Percentiles rank a stretch among this genome's conserved stretches.
These are phyloP conservation scores for Oryzias sinensis DNA, from an alignment of 2,797 vertebrate species.

Conservation along the genomic window DNA sequence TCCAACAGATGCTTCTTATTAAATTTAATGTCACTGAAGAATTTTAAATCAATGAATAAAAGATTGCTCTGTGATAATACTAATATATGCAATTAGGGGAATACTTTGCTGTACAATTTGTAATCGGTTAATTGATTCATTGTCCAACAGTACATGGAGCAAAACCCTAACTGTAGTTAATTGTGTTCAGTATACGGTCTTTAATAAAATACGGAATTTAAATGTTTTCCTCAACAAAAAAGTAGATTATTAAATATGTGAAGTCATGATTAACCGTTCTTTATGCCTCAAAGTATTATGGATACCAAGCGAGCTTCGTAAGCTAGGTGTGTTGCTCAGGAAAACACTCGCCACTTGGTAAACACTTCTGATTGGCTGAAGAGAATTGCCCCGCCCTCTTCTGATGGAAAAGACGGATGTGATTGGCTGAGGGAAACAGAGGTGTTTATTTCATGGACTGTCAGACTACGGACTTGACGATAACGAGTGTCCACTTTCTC, in stretches of 20 bases:
- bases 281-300: no score
- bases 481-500: neutral
- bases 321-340: no score
- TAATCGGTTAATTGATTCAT: slow-evolving; percentile 21
- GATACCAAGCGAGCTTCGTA: no score
- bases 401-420: slow-evolving; percentile 51
- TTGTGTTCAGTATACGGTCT: slow-evolving; percentile 13
- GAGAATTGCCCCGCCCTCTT: slow-evolving; percentile 68
- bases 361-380: slow-evolving; percentile 59
- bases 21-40: slow-evolving; percentile 2
- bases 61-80: no score
- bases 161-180: slow-evolving; percentile 6
- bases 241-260: neutral
- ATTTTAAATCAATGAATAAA: no score
- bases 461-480: no score
- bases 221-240: neutral
- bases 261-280: no score
- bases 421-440: slow-evolving; percentile 60
- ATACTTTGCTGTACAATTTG: no score
- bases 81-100: no score
- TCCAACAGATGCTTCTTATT: neutral
- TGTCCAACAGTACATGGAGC: slow-evolving; percentile 13
- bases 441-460: no score
- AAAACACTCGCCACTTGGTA: slow-evolving; percentile 27
- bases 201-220: slow-evolving; percentile 40